Evolutionary conservation across 53 echinoderm and acorn worm genomes (phyloP), one percentile per base, ranked within the genome.

Genomic region (Stichopus horrens): DNA sequence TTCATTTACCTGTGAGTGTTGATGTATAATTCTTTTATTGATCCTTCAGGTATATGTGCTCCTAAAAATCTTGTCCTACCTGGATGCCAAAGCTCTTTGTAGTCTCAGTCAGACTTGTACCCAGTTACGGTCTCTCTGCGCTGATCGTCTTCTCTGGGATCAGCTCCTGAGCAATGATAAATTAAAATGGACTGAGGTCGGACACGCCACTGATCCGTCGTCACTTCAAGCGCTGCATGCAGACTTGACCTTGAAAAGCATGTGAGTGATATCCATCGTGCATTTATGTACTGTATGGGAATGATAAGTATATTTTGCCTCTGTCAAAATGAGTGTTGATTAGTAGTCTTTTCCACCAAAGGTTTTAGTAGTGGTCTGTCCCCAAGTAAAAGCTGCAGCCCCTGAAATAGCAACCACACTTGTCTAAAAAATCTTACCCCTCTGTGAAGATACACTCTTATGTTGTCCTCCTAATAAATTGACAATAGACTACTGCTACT

Each of bases 131-230:
- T 90, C 89, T 51, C 89, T 97, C 57, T 95, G 95, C 75, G 84
- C 58, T 57, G 98, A 97, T 77, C 90, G 94, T 74, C 74, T 93
- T 5, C 89, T 97, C 4, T 97, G 98, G 98, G 89, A 90, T 18
- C 81, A 90, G 20, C 74, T 92, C 21, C 88, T 97, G 4, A 80
- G 90, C 56, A 97, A 88, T 21, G 98, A 97, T 84, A 94, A 94
- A 89, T 56, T 91, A 53, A 83, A 86, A 58, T 97, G 98, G 98
- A 88, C 83, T 7, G 90, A 93, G 75, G 91, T 97, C 37, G 89
- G 95, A 86, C 91, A 97, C 76, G 78, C 90, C 0, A 91, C 94
- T 65, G 91, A 94, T 89, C 98, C 95, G 7, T 76, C 94, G 9
- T 83, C 59, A 5, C 75, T 83, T 55, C 60, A 74, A 18, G 53